phyloP scores from a whole-genome alignment of 2,888 invertebrate species.

The Fragum fragum region DNA sequence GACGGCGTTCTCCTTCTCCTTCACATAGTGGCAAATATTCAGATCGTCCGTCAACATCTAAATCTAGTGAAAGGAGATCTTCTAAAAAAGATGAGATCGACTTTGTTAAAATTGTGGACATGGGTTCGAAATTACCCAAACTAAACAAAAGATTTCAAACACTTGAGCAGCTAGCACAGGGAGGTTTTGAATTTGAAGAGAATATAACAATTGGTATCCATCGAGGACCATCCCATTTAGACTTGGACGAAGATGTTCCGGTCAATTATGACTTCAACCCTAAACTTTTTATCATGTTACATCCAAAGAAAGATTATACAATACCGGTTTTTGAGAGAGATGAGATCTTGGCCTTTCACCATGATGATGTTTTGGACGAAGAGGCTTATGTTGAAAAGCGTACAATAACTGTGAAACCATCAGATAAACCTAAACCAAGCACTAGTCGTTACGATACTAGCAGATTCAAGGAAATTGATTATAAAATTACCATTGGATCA shows the following conservation, averaged over 20 bases:
- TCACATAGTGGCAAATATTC: conserved; percentile 43
- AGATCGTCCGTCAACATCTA: conserved; percentile 44
- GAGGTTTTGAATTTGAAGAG: conserved; percentile 77
- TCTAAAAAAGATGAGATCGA: conserved; percentile 41
- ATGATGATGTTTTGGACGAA: conserved; percentile 77
- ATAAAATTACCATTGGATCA: conserved; percentile 55
- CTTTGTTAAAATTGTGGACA: conserved; percentile 52
- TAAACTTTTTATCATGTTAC: conserved; percentile 75
- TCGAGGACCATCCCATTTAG: conserved; percentile 69
- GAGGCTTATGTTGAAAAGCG: conserved; percentile 74
- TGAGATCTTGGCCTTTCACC: conserved; percentile 76
- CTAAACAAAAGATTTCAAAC: conserved; percentile 61
- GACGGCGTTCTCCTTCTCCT: conserved; percentile 28
- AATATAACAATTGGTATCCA: conserved; percentile 83
- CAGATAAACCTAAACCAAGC: conserved; percentile 54
- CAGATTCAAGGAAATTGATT: conserved; percentile 33
- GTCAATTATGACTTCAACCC: conserved; percentile 74
- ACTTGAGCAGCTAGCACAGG: conserved; percentile 53
- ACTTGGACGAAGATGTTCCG: conserved; percentile 71
- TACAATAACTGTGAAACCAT: conserved; percentile 71
- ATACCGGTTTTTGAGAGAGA: conserved; percentile 81
- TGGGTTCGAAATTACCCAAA: conserved; percentile 35
- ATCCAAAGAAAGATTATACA: conserved; percentile 76
- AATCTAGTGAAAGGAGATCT: conserved; percentile 38
- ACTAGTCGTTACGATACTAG: conserved; percentile 20